Conservation (phyloP, 2,888 invertebrate genomes). For the Lamellibrachia satsuma region DNA sequence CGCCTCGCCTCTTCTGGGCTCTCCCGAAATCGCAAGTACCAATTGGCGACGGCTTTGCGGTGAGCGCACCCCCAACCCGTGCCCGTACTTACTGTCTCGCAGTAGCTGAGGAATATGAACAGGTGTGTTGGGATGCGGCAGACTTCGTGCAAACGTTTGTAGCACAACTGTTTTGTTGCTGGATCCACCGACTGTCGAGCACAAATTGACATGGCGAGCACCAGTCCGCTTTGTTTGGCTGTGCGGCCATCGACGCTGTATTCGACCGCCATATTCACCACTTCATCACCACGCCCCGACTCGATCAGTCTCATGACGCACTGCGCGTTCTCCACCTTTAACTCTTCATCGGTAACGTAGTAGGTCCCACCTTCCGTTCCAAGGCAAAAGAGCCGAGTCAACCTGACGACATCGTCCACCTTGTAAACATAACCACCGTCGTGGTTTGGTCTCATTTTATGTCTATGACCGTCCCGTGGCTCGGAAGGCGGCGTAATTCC, state of each 20-base stretch:
- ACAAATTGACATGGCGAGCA: slow-evolving; percentile 75
- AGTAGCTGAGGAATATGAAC: slow-evolving; percentile 73
- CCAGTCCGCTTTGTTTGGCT: slow-evolving; percentile 66
- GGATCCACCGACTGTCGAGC: slow-evolving; percentile 64
- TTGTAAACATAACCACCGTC: slow-evolving; percentile 59
- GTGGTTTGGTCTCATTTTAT: slow-evolving; percentile 34
- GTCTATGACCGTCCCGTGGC: too few relatives aligned
- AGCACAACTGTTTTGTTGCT: slow-evolving; percentile 69
- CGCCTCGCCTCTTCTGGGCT: slow-evolving; percentile 71
- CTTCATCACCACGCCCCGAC: slow-evolving; percentile 54
- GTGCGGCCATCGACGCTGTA: slow-evolving; percentile 61
- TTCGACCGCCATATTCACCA: slow-evolving; percentile 56
- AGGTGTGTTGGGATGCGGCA: slow-evolving; percentile 68
- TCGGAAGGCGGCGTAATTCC: too few relatives aligned
- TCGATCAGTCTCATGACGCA: slow-evolving; percentile 58
- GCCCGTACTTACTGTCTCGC: slow-evolving; percentile 66
- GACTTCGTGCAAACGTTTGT: slow-evolving; percentile 67
- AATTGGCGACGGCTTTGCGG: slow-evolving; percentile 70
- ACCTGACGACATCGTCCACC: slow-evolving; percentile 56
- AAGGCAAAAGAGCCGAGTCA: slow-evolving; percentile 63
- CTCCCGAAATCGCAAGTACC: slow-evolving; percentile 26
- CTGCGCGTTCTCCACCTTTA: slow-evolving; percentile 59
- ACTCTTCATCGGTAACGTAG: slow-evolving; percentile 53
- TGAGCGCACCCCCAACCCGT: slow-evolving; percentile 74
- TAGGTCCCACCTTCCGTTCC: slow-evolving; percentile 61